A percentile compares a stretch with the other conserved stretches of the same genome.
phyloP scores from a whole-genome alignment of 2,113 vertebrate genomes.

The Hippolais icterina region DNA sequence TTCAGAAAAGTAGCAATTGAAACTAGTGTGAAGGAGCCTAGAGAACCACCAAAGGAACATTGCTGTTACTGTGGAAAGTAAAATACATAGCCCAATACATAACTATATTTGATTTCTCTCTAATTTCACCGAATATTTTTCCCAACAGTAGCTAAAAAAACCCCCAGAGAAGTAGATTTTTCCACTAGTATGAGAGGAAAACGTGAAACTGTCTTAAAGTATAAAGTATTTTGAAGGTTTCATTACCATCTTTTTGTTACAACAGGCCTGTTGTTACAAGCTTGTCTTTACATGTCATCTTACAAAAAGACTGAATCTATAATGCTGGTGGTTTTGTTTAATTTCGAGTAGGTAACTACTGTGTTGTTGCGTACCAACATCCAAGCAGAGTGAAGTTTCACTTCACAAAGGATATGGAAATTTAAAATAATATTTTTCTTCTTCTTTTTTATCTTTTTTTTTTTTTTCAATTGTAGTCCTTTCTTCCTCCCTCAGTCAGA shows the following conservation, averaged over 20 bases:
- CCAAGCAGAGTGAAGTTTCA: not conserved
- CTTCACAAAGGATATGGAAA: not conserved
- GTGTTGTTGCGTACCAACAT: not conserved
- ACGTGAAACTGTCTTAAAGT: not conserved
- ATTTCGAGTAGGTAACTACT: not conserved
- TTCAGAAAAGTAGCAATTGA: not conserved
- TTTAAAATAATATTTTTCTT: not conserved
- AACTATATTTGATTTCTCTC: not conserved
- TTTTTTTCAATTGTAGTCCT: not conserved
- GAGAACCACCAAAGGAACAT: not conserved
- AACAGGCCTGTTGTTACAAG: not conserved
- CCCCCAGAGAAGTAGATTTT: not conserved
- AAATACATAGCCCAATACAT: not conserved
- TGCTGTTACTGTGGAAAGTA: not conserved
- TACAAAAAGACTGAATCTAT: not conserved
- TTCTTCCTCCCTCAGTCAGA: not conserved
- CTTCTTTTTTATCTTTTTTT: not conserved
- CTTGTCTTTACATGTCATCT: not conserved
- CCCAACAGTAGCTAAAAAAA: not conserved
- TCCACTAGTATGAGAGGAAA: not conserved
- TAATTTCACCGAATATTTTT: not conserved
- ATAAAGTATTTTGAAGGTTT: not conserved
- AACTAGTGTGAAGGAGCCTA: not conserved
- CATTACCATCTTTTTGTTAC: not conserved
- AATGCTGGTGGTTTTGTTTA: not conserved